These are phyloP conservation scores for Pemphigus obesinymphae DNA, from an alignment of 1,140 invertebrate genomes.

Conservation along the genomic window DNA sequence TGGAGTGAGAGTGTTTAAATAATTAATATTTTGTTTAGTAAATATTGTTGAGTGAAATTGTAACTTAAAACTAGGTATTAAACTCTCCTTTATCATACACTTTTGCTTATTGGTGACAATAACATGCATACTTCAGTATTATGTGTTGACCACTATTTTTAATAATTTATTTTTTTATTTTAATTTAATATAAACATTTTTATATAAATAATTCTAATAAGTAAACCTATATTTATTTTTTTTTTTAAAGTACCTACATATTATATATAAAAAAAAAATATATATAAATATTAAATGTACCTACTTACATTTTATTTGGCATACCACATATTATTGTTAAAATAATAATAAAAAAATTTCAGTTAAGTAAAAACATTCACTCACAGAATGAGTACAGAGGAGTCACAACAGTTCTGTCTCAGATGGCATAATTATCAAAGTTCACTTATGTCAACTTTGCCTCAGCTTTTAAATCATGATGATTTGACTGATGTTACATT, in stretches of 20 bases:
- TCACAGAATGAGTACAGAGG: conserved; percentile 53
- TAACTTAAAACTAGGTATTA: too few relatives aligned
- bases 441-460: conserved; percentile 76
- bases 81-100: too few relatives aligned
- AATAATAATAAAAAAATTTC: background rate
- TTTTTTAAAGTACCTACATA: background rate
- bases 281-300: background rate
- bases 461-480: conserved; percentile 73
- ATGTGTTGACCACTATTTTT: too few relatives aligned
- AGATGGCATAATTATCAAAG: conserved; percentile 74
- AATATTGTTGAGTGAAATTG: background rate
- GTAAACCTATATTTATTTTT: background rate
- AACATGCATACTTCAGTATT: too few relatives aligned
- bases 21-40: background rate
- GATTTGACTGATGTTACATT: conserved; percentile 85
- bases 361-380: background rate
- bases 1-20: background rate
- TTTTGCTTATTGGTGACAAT: too few relatives aligned
- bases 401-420: conserved; percentile 69
- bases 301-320: background rate
- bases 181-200: too few relatives aligned
- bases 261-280: background rate
- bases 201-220: too few relatives aligned
- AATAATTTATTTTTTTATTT: too few relatives aligned
- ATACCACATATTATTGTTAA: background rate